Evolutionary conservation across 1,140 invertebrate genomes (phyloP).

Genomic region (Branchinecta lynchi): DNA sequence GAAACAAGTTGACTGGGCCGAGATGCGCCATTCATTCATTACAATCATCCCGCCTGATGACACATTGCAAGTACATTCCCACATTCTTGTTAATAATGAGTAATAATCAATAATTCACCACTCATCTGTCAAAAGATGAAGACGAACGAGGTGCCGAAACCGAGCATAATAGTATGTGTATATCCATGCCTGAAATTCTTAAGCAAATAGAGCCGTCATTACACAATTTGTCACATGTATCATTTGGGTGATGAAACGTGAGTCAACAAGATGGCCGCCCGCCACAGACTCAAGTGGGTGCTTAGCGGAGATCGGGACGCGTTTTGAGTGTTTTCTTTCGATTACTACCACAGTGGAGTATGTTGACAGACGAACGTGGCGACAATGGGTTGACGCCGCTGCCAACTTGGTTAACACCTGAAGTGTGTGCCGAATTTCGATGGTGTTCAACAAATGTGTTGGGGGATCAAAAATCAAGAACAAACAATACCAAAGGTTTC

Average conservation of each 20-base stretch:
- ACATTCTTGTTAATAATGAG: not conserved
- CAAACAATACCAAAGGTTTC: too few species aligned
- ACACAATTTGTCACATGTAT: slow-evolving; percentile 8
- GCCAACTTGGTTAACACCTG: not conserved
- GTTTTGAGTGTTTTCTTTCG: not conserved
- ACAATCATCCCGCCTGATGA: too few species aligned
- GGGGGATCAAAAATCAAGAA: too few species aligned
- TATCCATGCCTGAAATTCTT: slow-evolving; percentile 10
- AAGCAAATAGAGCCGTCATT: slow-evolving; percentile 11
- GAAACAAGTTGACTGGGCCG: too few species aligned
- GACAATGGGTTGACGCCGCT: not conserved
- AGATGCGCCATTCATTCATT: too few species aligned
- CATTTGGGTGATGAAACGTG: not conserved
- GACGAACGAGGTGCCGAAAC: not conserved
- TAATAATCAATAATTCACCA: slow-evolving; percentile 11
- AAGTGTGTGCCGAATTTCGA: too few species aligned
- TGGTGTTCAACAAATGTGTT: too few species aligned
- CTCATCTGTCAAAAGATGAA: slow-evolving; percentile 10
- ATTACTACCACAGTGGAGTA: not conserved
- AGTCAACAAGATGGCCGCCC: not conserved
- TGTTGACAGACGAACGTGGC: not conserved
- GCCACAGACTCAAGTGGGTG: not conserved
- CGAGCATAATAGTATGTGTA: not conserved
- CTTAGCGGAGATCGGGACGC: not conserved
- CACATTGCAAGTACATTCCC: not conserved